Base-by-base conservation (phyloP, 2,888 invertebrate genomes). In the Epistrophella euchroma region DNA sequence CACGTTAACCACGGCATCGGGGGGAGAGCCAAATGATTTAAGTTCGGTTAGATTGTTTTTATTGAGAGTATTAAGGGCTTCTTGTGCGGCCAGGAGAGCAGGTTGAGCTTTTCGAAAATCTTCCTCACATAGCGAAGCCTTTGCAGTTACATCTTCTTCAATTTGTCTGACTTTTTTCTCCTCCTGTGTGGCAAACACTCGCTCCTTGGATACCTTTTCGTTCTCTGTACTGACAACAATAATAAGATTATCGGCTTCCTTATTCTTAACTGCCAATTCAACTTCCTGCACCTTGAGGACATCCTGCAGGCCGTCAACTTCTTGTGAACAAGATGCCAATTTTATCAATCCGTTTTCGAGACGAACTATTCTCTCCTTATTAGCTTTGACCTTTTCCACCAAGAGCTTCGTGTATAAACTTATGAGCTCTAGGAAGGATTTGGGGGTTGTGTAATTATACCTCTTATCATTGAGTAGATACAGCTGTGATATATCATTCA, bases 361-460 rank as follows among this genome's bases (percentile, higher is more conserved):
- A 86, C 98, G 94, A 0, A 92, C 91, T 47, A 98, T 96, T 93
- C 96, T 96, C 88, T 95, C 95, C 88, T 95, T 94, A 58, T 97
- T 94, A 73, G 96, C 95, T 9, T 91, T 92, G 0, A 94, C 94
- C 90, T 96, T 96, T 88, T 95, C 95, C 22, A 92, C 94, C 28
- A 97, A 91, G 7, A 97, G 92, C 90, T 96, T 97, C 0, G 94
- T 93, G 90, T 96, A 98, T 6, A 98, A 93, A 13, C 96, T 95
- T 80, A 98, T 98, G 91, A 98, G 97, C 91, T 98, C 98, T 60
- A 99, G 93, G 93, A 98, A 99, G 0, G 97, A 97, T 93, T 99
- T 99, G 0, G 98, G 98, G 0, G 98, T 99, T 0, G 98, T 98
- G 92, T 98, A 98, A 92, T 98, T 98, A 92, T 97, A 98, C 5